A percentile compares a stretch with the other conserved stretches of the same genome.
Evolutionary conservation across 2,797 vertebrate species (phyloP).

Genomic region (Prunella strophiata): DNA sequence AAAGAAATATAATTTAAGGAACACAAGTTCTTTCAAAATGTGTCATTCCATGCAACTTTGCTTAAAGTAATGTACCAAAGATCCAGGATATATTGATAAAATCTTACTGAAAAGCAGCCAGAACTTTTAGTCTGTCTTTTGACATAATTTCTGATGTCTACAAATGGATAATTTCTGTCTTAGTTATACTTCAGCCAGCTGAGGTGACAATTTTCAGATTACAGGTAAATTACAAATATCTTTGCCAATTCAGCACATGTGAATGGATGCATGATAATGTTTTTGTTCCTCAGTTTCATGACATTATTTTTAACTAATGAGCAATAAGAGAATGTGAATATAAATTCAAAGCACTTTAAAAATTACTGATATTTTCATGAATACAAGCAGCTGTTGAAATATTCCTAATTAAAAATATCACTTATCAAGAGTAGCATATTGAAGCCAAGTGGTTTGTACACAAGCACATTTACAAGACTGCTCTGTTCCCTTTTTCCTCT

Average conservation of each 20-base stretch:
- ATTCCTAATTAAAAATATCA: conserved; percentile 28
- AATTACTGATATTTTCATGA: conserved; percentile 11
- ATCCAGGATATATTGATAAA: neutral
- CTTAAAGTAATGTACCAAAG: neutral
- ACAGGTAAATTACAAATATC: neutral
- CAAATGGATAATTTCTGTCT: neutral
- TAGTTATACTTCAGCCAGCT: neutral
- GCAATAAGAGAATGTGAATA: neutral
- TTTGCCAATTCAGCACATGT: neutral
- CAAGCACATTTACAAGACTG: neutral
- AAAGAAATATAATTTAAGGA: neutral
- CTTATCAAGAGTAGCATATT: neutral
- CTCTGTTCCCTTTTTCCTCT: neutral
- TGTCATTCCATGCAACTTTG: neutral
- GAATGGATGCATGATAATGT: neutral
- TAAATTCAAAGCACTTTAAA: neutral
- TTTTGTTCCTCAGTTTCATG: neutral
- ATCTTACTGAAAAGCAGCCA: neutral
- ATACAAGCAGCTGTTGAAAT: conserved; percentile 17
- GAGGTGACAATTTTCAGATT: neutral
- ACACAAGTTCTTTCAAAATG: neutral
- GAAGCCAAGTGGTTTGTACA: neutral
- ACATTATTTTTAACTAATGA: neutral
- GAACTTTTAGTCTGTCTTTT: neutral
- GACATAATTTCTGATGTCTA: neutral